A percentile compares a stretch with the other conserved stretches of the same genome.
These are phyloP conservation scores for Myioborus melanocephalus DNA, from an alignment of 2,797 vertebrate species.

Conservation along the genomic window DNA sequence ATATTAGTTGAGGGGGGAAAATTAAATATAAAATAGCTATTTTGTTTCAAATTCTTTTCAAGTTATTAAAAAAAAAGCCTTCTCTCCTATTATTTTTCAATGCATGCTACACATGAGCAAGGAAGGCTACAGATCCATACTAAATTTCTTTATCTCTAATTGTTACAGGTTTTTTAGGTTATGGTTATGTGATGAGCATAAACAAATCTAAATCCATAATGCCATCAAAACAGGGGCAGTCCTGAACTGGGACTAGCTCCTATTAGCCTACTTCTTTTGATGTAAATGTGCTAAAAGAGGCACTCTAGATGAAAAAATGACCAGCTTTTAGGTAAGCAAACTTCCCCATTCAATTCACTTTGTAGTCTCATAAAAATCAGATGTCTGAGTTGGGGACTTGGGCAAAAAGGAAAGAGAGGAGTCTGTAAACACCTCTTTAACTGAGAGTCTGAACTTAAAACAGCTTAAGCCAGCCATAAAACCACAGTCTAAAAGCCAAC, in stretches of 20 bases:
- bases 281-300: not conserved
- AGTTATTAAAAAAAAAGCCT: not conserved
- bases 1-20: not conserved
- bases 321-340: not conserved
- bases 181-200: not conserved
- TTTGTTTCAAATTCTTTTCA: not conserved
- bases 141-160: not conserved
- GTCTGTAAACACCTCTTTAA: constrained; percentile 1
- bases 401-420: not conserved
- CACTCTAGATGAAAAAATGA: not conserved
- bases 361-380: not conserved
- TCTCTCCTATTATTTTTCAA: not conserved
- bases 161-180: not conserved
- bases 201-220: not conserved
- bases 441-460: not conserved
- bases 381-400: not conserved
- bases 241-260: not conserved
- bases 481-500: not conserved
- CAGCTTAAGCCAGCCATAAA: constrained; percentile 16
- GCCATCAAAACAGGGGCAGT: not conserved
- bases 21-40: not conserved
- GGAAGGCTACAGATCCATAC: not conserved
- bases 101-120: not conserved
- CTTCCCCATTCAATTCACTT: not conserved
- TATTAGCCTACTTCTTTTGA: not conserved